Conservation (phyloP, 2,113 vertebrate species). For the Indicator maculatus region DNA sequence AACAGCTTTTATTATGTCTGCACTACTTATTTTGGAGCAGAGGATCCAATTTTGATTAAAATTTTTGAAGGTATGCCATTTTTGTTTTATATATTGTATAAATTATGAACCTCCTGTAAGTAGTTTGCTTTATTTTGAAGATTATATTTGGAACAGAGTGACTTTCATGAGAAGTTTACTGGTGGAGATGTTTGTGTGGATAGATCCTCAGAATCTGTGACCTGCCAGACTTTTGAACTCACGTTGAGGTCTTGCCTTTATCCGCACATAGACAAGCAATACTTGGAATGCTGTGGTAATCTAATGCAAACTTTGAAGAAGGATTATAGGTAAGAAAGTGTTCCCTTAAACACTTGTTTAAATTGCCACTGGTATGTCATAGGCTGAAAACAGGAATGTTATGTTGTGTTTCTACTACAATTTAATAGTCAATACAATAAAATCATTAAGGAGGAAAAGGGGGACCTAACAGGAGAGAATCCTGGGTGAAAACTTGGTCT, state of each 20-base stretch:
- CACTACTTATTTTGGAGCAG: not conserved
- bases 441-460: not conserved
- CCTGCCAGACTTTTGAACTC: slow-evolving; percentile 95
- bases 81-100: not conserved
- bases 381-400: not conserved
- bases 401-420: not conserved
- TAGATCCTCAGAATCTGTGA: slow-evolving; percentile 94
- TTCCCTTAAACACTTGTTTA: not conserved
- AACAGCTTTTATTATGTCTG: not conserved
- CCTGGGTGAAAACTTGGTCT: not conserved
- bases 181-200: slow-evolving; percentile 89
- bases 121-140: slow-evolving; percentile 71
- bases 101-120: not conserved
- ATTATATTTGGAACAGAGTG: slow-evolving; percentile 93
- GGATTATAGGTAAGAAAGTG: slow-evolving; percentile 86
- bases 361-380: not conserved
- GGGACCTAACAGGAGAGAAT: not conserved
- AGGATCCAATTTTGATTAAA: not conserved
- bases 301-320: slow-evolving; percentile 96
- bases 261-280: slow-evolving; percentile 93
- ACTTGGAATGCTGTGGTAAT: slow-evolving; percentile 94
- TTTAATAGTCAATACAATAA: not conserved
- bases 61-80: not conserved
- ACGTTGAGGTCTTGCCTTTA: slow-evolving; percentile 95
- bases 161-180: slow-evolving; percentile 91